Evolutionary conservation across 2,888 invertebrate genomes (phyloP).

Genomic region (Ormyrus thymus): DNA sequence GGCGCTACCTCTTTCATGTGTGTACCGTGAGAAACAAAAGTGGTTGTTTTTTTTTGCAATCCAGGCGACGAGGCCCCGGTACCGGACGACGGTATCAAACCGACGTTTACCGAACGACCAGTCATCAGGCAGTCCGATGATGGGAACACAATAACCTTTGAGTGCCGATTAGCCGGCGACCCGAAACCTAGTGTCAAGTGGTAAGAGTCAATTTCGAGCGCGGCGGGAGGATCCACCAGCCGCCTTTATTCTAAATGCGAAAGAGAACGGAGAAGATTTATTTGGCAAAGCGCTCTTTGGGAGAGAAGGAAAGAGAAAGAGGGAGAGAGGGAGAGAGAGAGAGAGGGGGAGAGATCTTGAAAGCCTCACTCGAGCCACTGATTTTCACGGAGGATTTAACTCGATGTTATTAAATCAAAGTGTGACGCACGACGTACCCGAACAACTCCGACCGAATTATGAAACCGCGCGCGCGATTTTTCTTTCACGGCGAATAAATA

Average conservation of each 20-base stretch:
- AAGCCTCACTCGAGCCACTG: not conserved
- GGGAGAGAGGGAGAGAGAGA: not conserved
- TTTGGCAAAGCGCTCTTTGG: not conserved
- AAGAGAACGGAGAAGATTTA: no score
- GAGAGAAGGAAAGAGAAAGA: not conserved
- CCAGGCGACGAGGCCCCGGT: constrained; percentile 96
- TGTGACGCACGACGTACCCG: not conserved
- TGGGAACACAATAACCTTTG: constrained; percentile 95
- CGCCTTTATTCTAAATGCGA: no score
- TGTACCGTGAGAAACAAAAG: not conserved
- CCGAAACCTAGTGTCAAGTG: constrained; percentile 95
- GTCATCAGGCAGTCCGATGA: constrained; percentile 97
- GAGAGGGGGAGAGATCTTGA: not conserved
- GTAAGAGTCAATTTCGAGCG: constrained; percentile 79
- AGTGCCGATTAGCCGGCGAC: constrained; percentile 97
- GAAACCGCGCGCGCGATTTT: constrained; percentile 1
- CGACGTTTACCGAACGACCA: constrained; percentile 98
- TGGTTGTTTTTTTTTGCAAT: constrained; percentile 42
- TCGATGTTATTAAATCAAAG: constrained; percentile 24
- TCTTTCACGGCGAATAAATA: constrained; percentile 7
- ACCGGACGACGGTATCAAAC: constrained; percentile 95
- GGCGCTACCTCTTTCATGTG: no score
- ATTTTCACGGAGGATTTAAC: constrained; percentile 22
- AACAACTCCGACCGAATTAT: constrained; percentile 8
- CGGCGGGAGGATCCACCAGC: no score